Percentiles rank a stretch among this genome's conserved stretches.
phyloP scores from a whole-genome alignment of 37 sponge, comb jelly and placozoan genomes.

The Mnemiopsis leidyi region DNA sequence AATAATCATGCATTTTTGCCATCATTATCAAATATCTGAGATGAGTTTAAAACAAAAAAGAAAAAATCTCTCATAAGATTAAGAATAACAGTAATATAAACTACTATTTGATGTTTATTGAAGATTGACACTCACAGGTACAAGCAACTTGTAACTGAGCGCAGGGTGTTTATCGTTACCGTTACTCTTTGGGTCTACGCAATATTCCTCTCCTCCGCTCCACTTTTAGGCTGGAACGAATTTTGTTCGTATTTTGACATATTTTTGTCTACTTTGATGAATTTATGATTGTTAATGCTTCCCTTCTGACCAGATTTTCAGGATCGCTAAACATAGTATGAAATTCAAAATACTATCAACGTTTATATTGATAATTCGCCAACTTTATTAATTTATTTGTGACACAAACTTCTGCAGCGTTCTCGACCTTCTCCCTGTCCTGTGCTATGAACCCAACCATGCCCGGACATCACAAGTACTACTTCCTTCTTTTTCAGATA shows the following conservation, averaged over 20 bases:
- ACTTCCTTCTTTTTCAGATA: neutral
- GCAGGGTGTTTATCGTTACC: neutral
- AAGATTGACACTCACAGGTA: neutral
- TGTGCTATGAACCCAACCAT: neutral
- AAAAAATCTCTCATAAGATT: too few species aligned
- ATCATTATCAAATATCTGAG: too few species aligned
- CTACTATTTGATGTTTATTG: too few species aligned
- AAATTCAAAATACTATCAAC: too few species aligned
- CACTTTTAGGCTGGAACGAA: neutral
- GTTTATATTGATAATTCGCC: too few species aligned
- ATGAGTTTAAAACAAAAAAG: too few species aligned
- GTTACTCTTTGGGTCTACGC: neutral
- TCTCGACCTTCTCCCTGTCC: neutral
- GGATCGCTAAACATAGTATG: too few species aligned
- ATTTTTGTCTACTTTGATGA: too few species aligned
- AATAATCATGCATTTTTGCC: too few species aligned
- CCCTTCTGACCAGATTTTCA: too few species aligned
- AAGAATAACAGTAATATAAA: too few species aligned
- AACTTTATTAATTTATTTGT: slow-evolving; percentile 1
- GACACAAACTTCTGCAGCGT: neutral
- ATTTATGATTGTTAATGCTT: too few species aligned
- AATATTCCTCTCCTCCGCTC: neutral
- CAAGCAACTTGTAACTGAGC: neutral
- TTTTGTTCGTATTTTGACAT: neutral
- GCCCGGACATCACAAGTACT: neutral